Percentiles rank a stretch among this genome's conserved stretches.
Evolutionary conservation across 2,888 invertebrate species (phyloP).

Genomic region (Panzeria rudis): DNA sequence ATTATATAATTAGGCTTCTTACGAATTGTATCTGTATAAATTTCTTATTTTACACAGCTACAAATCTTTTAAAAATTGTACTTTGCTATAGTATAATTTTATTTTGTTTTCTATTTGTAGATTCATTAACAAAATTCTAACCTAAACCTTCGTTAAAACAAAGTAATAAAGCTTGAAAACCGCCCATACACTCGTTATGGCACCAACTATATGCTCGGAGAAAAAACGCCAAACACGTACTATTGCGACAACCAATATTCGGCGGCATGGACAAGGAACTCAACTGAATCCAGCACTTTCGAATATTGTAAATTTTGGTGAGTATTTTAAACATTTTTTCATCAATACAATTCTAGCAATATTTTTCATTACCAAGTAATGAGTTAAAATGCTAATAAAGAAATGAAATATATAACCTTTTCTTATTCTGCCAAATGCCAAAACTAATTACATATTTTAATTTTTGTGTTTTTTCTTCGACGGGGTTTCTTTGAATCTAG

Average conservation of each 20-base stretch:
- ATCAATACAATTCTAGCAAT: not conserved
- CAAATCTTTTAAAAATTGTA: too few relatives aligned
- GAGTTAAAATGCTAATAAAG: not conserved
- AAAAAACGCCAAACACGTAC: slow-evolving; percentile 78
- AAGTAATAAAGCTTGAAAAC: not conserved
- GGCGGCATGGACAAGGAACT: slow-evolving; percentile 52
- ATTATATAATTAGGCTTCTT: too few relatives aligned
- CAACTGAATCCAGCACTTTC: slow-evolving; percentile 68
- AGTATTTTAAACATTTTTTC: slow-evolving; percentile 60
- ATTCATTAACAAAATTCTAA: not conserved
- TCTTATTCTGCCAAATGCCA: too few relatives aligned
- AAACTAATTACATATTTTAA: too few relatives aligned
- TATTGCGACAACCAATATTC: slow-evolving; percentile 64
- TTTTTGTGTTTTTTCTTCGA: too few relatives aligned
- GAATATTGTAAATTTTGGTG: slow-evolving; percentile 77
- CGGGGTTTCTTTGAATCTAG: too few relatives aligned
- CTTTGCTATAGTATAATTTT: too few relatives aligned
- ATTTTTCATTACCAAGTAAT: too few relatives aligned
- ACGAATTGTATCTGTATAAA: too few relatives aligned
- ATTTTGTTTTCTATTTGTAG: slow-evolving; percentile 14
- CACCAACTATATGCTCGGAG: slow-evolving; percentile 82
- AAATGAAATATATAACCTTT: not conserved
- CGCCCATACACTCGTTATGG: slow-evolving; percentile 74
- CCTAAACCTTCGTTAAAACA: slow-evolving; percentile 4
- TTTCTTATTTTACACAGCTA: too few relatives aligned